These are phyloP conservation scores for Acanthurus lineatus DNA, from an alignment of 2,797 vertebrate genomes.

Conservation along the genomic window DNA sequence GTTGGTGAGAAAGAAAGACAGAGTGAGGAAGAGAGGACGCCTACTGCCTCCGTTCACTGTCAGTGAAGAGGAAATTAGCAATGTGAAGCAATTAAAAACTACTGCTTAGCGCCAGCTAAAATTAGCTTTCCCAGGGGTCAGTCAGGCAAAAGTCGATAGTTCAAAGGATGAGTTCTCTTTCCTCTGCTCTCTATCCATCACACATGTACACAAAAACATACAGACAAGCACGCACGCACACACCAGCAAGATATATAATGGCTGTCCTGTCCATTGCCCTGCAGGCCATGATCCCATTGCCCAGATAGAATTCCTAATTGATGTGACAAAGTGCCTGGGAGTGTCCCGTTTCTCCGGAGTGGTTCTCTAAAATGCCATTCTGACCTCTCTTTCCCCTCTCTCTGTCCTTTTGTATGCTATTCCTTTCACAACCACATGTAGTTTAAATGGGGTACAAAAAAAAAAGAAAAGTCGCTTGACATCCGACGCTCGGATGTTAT, in stretches of 20 bases:
- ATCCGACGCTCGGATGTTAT: constrained; percentile 79
- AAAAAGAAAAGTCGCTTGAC: constrained; percentile 54
- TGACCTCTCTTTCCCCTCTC: constrained; percentile 56
- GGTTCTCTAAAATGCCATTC: constrained; percentile 75
- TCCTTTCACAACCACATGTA: constrained; percentile 66
- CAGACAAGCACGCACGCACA: constrained; percentile 14
- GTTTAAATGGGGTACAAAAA: constrained; percentile 68
- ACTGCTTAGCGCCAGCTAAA: constrained; percentile 62
- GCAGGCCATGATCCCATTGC: constrained; percentile 74
- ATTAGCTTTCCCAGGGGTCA: constrained; percentile 73
- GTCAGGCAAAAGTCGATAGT: constrained; percentile 64
- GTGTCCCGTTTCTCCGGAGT: constrained; percentile 80
- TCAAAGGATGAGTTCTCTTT: constrained; percentile 59
- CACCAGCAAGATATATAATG: constrained; percentile 65
- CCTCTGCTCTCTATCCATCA: constrained; percentile 27
- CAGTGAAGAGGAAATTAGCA: constrained; percentile 70
- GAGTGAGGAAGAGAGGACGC: constrained; percentile 46
- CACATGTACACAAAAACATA: constrained; percentile 41
- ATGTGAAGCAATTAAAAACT: constrained; percentile 71
- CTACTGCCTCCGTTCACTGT: constrained; percentile 48
- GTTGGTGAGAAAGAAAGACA: constrained; percentile 60
- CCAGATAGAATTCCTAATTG: constrained; percentile 85
- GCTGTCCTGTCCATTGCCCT: constrained; percentile 69
- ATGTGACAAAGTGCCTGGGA: constrained; percentile 81
- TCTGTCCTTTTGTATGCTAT: constrained; percentile 63